Percentiles rank a stretch among this genome's conserved stretches.
phyloP scores from a whole-genome alignment of 2,888 invertebrate genomes.

The Chromoteleia sp. region DNA sequence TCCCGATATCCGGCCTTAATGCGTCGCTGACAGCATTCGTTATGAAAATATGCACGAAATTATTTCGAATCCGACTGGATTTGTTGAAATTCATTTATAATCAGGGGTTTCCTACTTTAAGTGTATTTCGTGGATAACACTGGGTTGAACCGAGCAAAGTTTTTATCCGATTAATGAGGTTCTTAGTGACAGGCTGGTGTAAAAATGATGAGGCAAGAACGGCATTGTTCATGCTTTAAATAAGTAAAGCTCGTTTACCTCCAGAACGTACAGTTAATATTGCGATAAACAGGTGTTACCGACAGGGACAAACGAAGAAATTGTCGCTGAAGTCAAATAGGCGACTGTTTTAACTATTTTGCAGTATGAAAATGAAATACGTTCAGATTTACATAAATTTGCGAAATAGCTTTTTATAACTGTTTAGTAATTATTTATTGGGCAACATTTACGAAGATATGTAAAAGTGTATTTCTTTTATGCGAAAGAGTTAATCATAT shows the following conservation, averaged over 20 bases:
- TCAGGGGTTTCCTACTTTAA: background rate
- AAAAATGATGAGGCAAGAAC: slow-evolving; percentile 2
- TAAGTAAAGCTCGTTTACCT: background rate
- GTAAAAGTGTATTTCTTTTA: no score
- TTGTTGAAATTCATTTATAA: slow-evolving; percentile 18
- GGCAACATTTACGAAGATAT: no score
- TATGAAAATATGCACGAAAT: slow-evolving; percentile 24
- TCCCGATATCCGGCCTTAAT: slow-evolving; percentile 24
- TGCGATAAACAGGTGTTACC: slow-evolving; percentile 5
- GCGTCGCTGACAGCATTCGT: slow-evolving; percentile 9
- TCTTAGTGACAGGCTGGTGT: slow-evolving; percentile 14
- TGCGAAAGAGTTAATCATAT: no score
- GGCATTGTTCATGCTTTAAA: slow-evolving; percentile 10
- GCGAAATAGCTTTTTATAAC: no score
- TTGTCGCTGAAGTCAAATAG: background rate
- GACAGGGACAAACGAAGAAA: background rate
- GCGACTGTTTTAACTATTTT: background rate
- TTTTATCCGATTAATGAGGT: slow-evolving; percentile 30
- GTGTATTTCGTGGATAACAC: background rate
- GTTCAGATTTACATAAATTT: background rate
- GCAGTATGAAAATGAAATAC: background rate
- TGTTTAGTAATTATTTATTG: no score
- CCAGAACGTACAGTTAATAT: background rate
- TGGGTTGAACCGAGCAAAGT: background rate
- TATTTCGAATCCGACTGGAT: slow-evolving; percentile 10